These are phyloP conservation scores for Protobothrops mucrosquamatus DNA, from an alignment of 2,113 vertebrate species.

Conservation along the genomic window DNA sequence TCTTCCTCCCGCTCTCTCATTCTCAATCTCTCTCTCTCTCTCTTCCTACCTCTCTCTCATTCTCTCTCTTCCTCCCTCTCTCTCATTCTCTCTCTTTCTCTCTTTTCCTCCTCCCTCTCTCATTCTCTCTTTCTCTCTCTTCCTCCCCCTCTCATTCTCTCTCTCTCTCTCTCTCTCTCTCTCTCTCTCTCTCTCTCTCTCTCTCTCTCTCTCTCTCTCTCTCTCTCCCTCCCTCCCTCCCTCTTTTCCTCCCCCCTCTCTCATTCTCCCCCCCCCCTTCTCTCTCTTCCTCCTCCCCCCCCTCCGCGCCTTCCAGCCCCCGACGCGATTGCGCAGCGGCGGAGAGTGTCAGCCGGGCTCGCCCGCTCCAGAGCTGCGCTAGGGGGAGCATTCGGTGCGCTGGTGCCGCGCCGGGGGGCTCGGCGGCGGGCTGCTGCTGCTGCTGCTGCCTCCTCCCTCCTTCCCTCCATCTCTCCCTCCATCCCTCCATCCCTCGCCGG, in stretches of 20 bases:
- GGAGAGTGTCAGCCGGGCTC: neutral
- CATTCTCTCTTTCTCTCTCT: fast-evolving
- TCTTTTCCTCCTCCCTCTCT: too few relatives aligned
- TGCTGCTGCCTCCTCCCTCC: fast-evolving
- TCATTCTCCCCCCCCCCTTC: fast-evolving
- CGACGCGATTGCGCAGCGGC: neutral
- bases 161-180: fast-evolving
- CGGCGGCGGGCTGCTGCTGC: neutral
- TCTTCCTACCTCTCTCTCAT: too few relatives aligned
- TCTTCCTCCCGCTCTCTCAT: too few relatives aligned
- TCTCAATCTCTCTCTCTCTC: fast-evolving
- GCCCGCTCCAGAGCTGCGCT: neutral
- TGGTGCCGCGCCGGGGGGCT: conserved; percentile 3
- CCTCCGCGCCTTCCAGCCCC: neutral
- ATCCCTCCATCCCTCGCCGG: neutral
- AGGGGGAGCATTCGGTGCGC: neutral
- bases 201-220: neutral
- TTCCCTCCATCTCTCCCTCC: neutral
- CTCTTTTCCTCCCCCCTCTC: fast-evolving
- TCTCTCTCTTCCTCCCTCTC: too few relatives aligned
- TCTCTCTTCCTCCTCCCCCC: too few relatives aligned
- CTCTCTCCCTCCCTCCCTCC: neutral
- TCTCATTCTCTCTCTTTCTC: too few relatives aligned
- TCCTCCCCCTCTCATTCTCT: too few relatives aligned
- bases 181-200: too few relatives aligned